These are phyloP conservation scores for Scotopteryx bipunctaria DNA, from an alignment of 2,888 invertebrate genomes.

Conservation along the genomic window DNA sequence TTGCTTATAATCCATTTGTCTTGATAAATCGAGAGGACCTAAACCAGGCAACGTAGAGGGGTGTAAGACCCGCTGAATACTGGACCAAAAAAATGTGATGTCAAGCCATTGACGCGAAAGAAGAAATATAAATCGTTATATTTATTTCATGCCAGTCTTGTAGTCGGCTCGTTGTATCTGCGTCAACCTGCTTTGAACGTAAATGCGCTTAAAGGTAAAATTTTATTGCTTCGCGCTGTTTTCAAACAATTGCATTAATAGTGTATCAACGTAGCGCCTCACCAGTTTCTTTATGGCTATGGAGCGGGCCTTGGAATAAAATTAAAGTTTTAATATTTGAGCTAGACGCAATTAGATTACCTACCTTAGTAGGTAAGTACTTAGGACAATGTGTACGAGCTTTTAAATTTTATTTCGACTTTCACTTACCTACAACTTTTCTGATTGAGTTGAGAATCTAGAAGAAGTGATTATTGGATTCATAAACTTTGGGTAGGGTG, in stretches of 20 bases:
- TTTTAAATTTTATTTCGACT: slow-evolving; percentile 4
- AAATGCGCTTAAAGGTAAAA: slow-evolving; percentile 41
- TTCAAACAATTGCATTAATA: slow-evolving; percentile 83
- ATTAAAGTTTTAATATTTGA: slow-evolving; percentile 79
- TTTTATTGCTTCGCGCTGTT: slow-evolving; percentile 76
- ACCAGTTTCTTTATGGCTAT: slow-evolving; percentile 70
- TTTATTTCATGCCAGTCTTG: neutral
- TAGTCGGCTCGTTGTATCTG: neutral
- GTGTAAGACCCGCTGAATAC: too few relatives aligned
- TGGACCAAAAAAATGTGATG: too few relatives aligned
- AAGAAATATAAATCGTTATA: too few relatives aligned
- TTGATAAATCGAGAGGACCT: too few relatives aligned
- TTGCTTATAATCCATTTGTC: too few relatives aligned
- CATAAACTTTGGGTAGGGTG: neutral
- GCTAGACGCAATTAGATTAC: slow-evolving; percentile 28
- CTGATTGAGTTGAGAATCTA: neutral
- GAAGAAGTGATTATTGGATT: neutral
- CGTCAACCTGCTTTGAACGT: slow-evolving; percentile 9
- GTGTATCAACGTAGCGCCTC: slow-evolving; percentile 73
- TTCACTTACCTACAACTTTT: neutral
- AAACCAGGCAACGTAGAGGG: too few relatives aligned
- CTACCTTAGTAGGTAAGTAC: slow-evolving; percentile 13
- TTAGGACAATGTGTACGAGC: too few relatives aligned
- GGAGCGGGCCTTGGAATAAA: slow-evolving; percentile 63
- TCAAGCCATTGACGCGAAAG: too few relatives aligned